Conservation (phyloP, 2,888 invertebrate species). For the Catocala fraxini region DNA sequence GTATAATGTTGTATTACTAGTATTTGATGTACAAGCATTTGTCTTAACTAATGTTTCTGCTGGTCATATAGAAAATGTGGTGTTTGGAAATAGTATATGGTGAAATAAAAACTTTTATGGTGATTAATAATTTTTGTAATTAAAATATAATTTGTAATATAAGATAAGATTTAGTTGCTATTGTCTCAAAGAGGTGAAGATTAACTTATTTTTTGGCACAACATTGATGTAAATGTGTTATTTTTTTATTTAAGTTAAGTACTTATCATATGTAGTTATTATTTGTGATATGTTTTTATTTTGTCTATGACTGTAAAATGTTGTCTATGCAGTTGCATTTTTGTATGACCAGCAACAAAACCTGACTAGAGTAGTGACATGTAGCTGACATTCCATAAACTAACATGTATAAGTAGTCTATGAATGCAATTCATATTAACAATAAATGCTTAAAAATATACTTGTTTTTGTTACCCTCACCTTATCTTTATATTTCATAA, state of each 20-base stretch:
- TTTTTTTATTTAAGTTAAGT: not conserved
- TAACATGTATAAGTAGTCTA: constrained; percentile 54
- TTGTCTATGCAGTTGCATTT: not conserved
- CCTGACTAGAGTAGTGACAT: constrained; percentile 29
- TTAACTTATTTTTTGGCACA: too few species aligned
- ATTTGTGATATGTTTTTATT: constrained; percentile 6
- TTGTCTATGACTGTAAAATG: not conserved
- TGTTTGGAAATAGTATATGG: not conserved
- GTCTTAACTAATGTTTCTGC: not conserved
- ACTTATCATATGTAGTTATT: not conserved
- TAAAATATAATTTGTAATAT: too few species aligned
- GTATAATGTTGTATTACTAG: constrained; percentile 2
- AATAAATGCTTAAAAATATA: constrained; percentile 78
- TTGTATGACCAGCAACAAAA: constrained; percentile 11
- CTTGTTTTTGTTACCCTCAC: constrained; percentile 69
- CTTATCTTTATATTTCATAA: constrained; percentile 57
- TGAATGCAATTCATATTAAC: constrained; percentile 86
- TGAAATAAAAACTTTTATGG: not conserved
- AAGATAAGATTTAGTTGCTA: too few species aligned
- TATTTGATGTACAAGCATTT: not conserved
- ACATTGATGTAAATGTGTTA: not conserved
- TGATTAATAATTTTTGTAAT: too few species aligned
- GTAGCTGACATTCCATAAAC: constrained; percentile 50
- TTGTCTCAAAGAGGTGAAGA: too few species aligned
- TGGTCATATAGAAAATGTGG: not conserved